Percentiles rank a stretch among this genome's conserved stretches.
Conservation (phyloP, 2,888 invertebrate genomes). For the Zhuqinia jingwanae region DNA sequence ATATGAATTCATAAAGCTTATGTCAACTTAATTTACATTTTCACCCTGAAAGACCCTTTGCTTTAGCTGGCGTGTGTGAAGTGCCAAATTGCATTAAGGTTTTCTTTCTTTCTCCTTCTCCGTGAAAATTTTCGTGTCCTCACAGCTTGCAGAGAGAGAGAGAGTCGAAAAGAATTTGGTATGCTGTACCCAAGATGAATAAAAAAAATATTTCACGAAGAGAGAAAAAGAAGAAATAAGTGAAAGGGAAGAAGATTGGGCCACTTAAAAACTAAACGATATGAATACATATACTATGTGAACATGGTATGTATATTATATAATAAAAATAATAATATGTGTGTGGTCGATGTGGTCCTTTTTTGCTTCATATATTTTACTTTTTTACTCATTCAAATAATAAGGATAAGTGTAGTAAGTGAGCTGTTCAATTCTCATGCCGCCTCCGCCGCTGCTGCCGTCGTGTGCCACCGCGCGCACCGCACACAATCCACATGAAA, state of each 20-base stretch:
- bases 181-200: no score
- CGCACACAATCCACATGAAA: background rate
- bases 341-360: background rate
- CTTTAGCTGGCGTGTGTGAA: background rate
- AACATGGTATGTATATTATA: no score
- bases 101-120: constrained; percentile 5
- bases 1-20: constrained; percentile 46
- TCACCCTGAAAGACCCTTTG: constrained; percentile 25
- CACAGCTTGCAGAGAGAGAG: no score
- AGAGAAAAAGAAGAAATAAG: no score
- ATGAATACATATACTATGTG: no score
- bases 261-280: constrained; percentile 12
- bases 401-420: constrained; percentile 24
- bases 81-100: constrained; percentile 58
- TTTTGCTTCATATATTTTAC: background rate
- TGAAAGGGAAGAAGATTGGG: constrained; percentile 28
- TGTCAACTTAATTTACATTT: constrained; percentile 67
- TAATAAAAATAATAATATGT: no score
- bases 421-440: constrained; percentile 41
- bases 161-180: no score
- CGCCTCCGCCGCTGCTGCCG: background rate
- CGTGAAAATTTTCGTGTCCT: constrained; percentile 24
- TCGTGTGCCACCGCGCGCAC: background rate
- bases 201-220: no score
- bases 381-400: constrained; percentile 28